A percentile compares a stretch with the other conserved stretches of the same genome.
Evolutionary conservation across 53 echinoderm and acorn worm genomes (phyloP).

Genomic region (Patiria pectinifera): DNA sequence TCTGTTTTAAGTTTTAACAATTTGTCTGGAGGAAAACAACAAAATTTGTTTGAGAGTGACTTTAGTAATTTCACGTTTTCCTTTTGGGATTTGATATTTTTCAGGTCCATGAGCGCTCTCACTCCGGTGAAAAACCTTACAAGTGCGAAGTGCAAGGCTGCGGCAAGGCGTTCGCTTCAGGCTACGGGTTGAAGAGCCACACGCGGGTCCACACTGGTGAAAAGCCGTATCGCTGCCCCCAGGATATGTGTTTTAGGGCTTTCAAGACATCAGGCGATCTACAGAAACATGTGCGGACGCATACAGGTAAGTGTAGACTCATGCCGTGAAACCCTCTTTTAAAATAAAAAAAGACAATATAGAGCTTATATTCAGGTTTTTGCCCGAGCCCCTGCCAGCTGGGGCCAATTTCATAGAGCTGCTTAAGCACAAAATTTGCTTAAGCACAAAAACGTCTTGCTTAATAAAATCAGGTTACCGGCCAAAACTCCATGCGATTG

Average conservation of each 20-base stretch:
- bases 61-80: not conserved
- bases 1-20: no score
- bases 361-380: no score
- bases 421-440: no score
- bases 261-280: constrained; percentile 98
- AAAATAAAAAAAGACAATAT: no score
- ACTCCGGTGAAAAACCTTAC: constrained; percentile 93
- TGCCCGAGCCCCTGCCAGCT: no score
- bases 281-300: constrained; percentile 95
- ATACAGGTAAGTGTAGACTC: constrained; percentile 77
- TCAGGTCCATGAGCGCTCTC: constrained; percentile 93
- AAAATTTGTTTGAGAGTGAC: no score
- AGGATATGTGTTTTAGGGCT: constrained; percentile 85
- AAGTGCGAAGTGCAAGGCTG: constrained; percentile 86
- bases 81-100: not conserved
- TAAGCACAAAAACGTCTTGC: no score
- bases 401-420: no score
- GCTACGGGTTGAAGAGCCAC: constrained; percentile 97
- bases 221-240: constrained; percentile 89
- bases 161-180: constrained; percentile 96
- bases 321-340: not conserved
- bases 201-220: constrained; percentile 97
- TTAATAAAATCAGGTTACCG: no score
- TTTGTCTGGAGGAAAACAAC: no score
- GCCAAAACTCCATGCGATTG: no score